These are phyloP conservation scores for Chelon auratus DNA, from an alignment of 2,797 vertebrate genomes.

Conservation along the genomic window DNA sequence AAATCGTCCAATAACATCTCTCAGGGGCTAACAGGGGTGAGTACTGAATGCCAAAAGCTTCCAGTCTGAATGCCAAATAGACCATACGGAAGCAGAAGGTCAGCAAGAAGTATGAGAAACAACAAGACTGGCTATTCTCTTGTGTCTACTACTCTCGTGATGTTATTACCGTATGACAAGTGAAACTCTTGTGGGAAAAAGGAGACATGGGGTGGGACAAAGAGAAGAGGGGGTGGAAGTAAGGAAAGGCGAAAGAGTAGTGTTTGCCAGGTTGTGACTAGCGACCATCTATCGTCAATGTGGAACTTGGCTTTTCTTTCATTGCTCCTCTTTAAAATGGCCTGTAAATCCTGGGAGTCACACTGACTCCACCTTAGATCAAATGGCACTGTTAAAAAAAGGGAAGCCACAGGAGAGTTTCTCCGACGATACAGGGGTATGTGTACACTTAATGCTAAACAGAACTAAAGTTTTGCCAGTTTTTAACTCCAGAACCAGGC, in stretches of 20 bases:
- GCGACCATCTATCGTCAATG: constrained; percentile 66
- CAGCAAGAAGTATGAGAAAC: constrained; percentile 11
- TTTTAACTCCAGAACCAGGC: too few species aligned
- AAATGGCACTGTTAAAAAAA: constrained; percentile 71
- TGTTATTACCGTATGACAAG: constrained; percentile 16
- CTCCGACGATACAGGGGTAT: constrained; percentile 35
- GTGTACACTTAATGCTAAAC: constrained; percentile 6
- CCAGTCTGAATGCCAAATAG: constrained; percentile 35
- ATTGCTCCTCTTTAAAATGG: constrained; percentile 72
- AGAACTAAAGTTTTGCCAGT: background rate
- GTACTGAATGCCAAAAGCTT: constrained; percentile 45
- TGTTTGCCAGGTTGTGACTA: constrained; percentile 20
- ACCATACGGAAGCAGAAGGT: constrained; percentile 22
- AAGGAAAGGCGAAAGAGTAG: constrained; percentile 3
- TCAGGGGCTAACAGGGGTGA: constrained; percentile 39
- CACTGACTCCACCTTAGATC: constrained; percentile 72
- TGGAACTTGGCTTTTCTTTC: constrained; percentile 72
- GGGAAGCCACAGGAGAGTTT: constrained; percentile 50
- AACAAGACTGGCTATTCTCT: constrained; percentile 5
- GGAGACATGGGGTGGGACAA: constrained; percentile 24
- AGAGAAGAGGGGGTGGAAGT: constrained; percentile 26
- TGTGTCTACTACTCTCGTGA: constrained; percentile 9
- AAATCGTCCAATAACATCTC: constrained; percentile 56
- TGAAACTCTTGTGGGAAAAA: constrained; percentile 14
- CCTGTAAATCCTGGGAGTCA: constrained; percentile 63